Conservation (phyloP, 2,888 invertebrate genomes). For the Metalampra italica region DNA sequence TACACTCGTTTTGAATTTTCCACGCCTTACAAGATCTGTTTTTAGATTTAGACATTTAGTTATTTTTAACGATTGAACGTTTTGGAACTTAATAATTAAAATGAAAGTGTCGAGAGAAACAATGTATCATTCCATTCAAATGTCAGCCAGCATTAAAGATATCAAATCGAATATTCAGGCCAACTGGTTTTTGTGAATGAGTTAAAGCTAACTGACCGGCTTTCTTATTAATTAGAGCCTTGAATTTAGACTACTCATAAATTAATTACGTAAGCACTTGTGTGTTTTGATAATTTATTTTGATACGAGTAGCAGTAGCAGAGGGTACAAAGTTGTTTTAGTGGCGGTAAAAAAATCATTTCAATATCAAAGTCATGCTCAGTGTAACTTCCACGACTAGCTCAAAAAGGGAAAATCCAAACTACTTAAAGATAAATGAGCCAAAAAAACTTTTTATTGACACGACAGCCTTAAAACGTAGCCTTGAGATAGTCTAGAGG, state of each 20-base stretch:
- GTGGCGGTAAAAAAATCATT: too few relatives aligned
- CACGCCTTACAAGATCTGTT: too few relatives aligned
- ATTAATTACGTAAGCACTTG: constrained; percentile 2
- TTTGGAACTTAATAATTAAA: background rate
- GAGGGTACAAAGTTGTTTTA: too few relatives aligned
- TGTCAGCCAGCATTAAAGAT: background rate
- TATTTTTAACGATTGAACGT: too few relatives aligned
- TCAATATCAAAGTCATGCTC: too few relatives aligned
- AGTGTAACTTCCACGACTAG: too few relatives aligned
- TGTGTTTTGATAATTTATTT: constrained; percentile 10
- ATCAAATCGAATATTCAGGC: background rate
- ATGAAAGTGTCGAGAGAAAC: background rate
- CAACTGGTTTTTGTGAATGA: constrained; percentile 4
- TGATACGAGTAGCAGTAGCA: too few relatives aligned
- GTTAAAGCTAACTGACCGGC: constrained; percentile 6
- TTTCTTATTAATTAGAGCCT: constrained; percentile 11
- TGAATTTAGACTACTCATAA: constrained; percentile 5
- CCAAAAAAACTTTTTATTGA: background rate
- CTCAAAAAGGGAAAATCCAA: background rate
- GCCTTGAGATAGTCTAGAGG: constrained; percentile 3
- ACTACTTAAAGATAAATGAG: background rate
- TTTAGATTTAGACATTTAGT: too few relatives aligned
- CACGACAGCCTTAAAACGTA: background rate
- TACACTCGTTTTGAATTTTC: too few relatives aligned
- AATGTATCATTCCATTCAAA: background rate